Percentiles rank a stretch among this genome's conserved stretches.
Conservation (phyloP, 2,113 vertebrate genomes). For the Megaptera novaeangliae region DNA sequence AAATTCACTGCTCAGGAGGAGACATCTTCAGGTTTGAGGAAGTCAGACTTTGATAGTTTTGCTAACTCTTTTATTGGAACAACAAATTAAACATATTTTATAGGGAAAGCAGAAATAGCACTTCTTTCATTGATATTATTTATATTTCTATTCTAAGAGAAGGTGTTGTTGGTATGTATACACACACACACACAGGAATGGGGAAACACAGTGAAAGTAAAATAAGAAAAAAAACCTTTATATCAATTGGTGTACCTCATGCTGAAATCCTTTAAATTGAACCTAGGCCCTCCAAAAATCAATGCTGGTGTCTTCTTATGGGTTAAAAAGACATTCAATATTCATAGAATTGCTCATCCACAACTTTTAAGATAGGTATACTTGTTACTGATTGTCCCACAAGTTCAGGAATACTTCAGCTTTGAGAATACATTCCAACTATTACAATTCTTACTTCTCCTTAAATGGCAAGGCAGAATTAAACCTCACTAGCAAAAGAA, state of each 20-base stretch:
- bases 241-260: not conserved
- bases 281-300: not conserved
- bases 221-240: not conserved
- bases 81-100: not conserved
- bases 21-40: not conserved
- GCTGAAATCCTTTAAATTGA: not conserved
- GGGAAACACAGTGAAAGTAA: not conserved
- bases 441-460: not conserved
- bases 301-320: not conserved
- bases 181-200: not conserved
- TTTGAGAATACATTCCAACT: not conserved
- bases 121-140: not conserved
- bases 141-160: not conserved
- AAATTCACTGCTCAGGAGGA: not conserved
- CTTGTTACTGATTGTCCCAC: not conserved
- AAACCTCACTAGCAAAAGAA: not conserved
- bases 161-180: not conserved
- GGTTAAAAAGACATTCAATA: not conserved
- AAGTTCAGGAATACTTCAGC: not conserved
- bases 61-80: not conserved
- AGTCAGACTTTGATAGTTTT: not conserved
- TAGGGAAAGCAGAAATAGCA: not conserved
- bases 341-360: not conserved
- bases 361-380: not conserved
- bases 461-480: not conserved